Evolutionary conservation across 1,140 invertebrate species (phyloP).

Genomic region (Zaprionus africanus): DNA sequence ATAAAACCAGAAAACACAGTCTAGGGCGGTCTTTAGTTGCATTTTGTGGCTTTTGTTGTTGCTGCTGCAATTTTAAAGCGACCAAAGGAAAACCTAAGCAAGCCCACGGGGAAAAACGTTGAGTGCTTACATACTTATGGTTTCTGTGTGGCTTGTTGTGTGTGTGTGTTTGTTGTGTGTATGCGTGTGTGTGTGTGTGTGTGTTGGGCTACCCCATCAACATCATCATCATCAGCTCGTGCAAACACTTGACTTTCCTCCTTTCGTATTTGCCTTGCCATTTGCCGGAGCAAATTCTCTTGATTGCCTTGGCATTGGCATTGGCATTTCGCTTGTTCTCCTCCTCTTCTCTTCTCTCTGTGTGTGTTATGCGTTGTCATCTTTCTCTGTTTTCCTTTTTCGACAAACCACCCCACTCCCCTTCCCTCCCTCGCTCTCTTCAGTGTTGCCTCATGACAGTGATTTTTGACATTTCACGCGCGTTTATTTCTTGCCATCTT

Average conservation of each 20-base stretch:
- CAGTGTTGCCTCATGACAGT: conserved; percentile 47
- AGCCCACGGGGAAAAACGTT: conserved; percentile 25
- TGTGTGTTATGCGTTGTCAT: conserved; percentile 65
- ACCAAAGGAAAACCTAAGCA: conserved; percentile 3
- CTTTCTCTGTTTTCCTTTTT: conserved; percentile 53
- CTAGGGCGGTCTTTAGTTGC: neutral
- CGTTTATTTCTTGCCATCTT: conserved; percentile 58
- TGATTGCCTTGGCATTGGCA: conserved; percentile 76
- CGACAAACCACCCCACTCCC: conserved; percentile 1
- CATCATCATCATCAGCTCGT: conserved; percentile 41
- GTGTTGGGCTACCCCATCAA: conserved; percentile 7
- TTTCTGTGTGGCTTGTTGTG: conserved; percentile 13
- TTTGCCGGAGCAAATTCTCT: conserved; percentile 72
- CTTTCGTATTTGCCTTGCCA: conserved; percentile 71
- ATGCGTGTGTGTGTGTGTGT: conserved; percentile 9
- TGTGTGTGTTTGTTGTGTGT: conserved; percentile 1
- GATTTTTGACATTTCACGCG: conserved; percentile 82
- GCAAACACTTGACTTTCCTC: conserved; percentile 62
- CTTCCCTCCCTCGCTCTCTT: neutral
- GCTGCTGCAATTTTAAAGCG: conserved; percentile 30
- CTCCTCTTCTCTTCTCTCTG: conserved; percentile 26
- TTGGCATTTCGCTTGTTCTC: conserved; percentile 66
- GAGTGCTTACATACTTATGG: conserved; percentile 35
- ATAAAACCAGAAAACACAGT: conserved; percentile 16
- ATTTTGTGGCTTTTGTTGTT: conserved; percentile 7